A percentile compares a stretch with the other conserved stretches of the same genome.
Evolutionary conservation across 2,113 vertebrate species (phyloP).

Genomic region (Ia io): DNA sequence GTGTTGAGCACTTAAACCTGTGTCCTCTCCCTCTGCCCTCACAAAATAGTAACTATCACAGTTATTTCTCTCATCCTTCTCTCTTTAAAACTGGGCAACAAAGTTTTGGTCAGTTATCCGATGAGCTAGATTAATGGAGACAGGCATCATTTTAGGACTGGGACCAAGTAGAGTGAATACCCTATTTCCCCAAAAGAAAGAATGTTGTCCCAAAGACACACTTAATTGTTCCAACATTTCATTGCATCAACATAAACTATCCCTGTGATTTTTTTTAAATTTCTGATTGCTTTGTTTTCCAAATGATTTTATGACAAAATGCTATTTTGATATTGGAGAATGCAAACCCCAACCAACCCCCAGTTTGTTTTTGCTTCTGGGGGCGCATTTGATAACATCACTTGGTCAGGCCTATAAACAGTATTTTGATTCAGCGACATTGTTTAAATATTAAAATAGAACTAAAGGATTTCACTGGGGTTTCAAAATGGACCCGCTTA

Average conservation of each 20-base stretch:
- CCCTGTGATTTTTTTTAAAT: not conserved
- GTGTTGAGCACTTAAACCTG: not conserved
- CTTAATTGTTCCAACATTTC: not conserved
- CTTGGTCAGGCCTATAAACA: not conserved
- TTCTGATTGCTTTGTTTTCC: not conserved
- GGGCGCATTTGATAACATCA: not conserved
- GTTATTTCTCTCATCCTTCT: not conserved
- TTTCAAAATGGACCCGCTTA: not conserved
- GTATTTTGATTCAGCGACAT: not conserved
- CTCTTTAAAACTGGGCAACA: not conserved
- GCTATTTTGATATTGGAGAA: not conserved
- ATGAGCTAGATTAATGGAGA: not conserved
- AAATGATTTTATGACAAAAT: not conserved
- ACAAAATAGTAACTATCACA: not conserved
- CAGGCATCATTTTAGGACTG: not conserved
- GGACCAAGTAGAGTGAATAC: not conserved
- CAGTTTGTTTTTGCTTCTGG: not conserved
- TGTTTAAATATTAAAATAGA: constrained; percentile 38
- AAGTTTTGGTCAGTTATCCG: not conserved
- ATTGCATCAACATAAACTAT: not conserved
- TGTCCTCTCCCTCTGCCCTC: not conserved
- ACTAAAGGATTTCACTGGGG: not conserved
- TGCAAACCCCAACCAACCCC: accelerated
- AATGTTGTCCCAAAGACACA: not conserved
- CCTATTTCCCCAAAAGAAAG: not conserved